Conservation (phyloP, 2,113 vertebrate genomes). For the Cathartes aura region DNA sequence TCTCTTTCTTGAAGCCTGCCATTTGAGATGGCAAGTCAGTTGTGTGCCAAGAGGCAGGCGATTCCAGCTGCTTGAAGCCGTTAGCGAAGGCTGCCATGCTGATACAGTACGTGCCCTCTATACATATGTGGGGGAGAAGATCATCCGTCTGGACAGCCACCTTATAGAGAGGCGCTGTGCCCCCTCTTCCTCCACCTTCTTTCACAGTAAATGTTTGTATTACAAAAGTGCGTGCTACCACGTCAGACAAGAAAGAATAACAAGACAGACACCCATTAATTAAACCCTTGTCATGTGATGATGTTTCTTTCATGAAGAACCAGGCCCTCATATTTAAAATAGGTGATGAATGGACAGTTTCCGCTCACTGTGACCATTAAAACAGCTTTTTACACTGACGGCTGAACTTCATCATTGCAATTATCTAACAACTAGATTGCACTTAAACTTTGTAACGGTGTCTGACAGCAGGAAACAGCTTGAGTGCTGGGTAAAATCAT, state of each 20-base stretch:
- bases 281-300: background rate
- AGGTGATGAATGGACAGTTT: background rate
- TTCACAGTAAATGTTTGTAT: background rate
- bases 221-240: background rate
- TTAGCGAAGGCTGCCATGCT: accelerated
- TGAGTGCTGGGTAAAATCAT: background rate
- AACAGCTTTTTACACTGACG: background rate
- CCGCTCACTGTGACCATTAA: background rate
- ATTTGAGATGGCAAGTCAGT: background rate
- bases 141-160: background rate
- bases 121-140: accelerated
- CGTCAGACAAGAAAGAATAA: background rate
- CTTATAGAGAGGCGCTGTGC: accelerated
- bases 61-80: background rate
- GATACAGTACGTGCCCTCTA: background rate
- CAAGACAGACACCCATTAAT: background rate
- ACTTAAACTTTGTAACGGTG: background rate
- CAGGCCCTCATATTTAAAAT: background rate
- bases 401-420: background rate
- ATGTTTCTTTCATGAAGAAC: background rate
- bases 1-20: background rate
- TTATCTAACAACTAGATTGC: background rate
- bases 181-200: background rate
- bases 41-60: background rate
- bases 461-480: background rate